Evolutionary conservation across 2,888 invertebrate species (phyloP), one percentile per base, ranked within the genome.

Genomic region (Plutella xylostella): DNA sequence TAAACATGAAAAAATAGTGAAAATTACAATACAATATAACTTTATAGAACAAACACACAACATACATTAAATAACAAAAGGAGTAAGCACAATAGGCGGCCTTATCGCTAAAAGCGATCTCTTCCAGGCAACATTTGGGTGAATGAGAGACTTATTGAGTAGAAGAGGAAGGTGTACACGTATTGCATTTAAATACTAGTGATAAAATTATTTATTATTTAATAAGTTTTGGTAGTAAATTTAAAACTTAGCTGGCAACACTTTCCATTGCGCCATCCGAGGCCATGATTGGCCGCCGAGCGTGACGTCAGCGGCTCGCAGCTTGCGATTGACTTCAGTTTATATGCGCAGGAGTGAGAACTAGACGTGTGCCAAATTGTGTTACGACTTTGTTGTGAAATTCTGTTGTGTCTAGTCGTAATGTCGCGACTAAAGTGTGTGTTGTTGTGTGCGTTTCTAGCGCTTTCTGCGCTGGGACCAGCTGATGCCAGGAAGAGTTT

Each of bases 371-470:
- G 46, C 42, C 37, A 19, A 7, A 5, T 15, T 21, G 41, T 48
- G 46, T 49, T 49, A 46, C 45, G 45, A 49, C 30, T 42, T 38
- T 47, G 50, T 50, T 42, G 49, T 45, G 45, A 49, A 51, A 53
- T 46, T 41, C 17, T 44, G 33, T 7, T 9, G 15, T 45, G 49
- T 44, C n/a, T n/a, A n/a, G 42, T 49, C 52, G 60, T 41, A 48
- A 73, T 72, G 72, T 56, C 57, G 48, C 53, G 56, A 30, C 52
- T 55, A 28, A 60, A 60, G 54, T 65, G 61, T 56, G 60, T 58
- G 52, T 55, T 74, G 34, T 55, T 74, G 47, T 69, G 65, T 53
- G 63, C 65, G 42, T 47, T 69, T 47, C 46, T 70, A 50, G 55
- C 72, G 50, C 45, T 75, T 55, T 58, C 60, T 48, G 45, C 59